Evolutionary conservation across 2,888 invertebrate genomes (phyloP), one percentile per base, ranked within the genome.

Genomic region (Podabrus alpinus): DNA sequence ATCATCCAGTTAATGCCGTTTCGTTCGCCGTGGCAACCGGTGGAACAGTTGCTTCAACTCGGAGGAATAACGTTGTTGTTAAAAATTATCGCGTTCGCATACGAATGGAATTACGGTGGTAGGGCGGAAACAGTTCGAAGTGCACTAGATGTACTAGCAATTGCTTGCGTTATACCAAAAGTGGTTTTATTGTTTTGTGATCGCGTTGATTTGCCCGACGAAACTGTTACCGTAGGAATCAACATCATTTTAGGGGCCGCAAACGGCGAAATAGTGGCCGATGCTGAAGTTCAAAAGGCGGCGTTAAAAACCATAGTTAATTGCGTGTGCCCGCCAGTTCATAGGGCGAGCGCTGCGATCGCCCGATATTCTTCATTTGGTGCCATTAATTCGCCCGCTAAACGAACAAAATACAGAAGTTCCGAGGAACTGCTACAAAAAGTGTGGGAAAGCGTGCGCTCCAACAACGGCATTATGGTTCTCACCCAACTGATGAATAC

Each of bases 381-480:
- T 3, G 84, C 83, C 1, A 80, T 79, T 9, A 82, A 80, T 87
- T 92, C n/a, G 85, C 90, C 78, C 88, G 91, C 84, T 90, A 92
- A 88, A 91, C 93, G 84, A 89, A 91, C 0, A 89, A 92, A 76
- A 87, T 89, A 87, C 84, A 94, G 89, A 86, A 92, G 90, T 77
- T 92, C 93, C 68, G 97, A 97, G 84, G 97, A 97, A 79, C 90
- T 97, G 3, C 93, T 98, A 77, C 94, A 94, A 85, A 95, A 94
- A 84, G 93, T 99, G 66, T 99, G 99, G 98, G 96, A 97, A 86
- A 95, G 95, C 80, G 94, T 98, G 0, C 89, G 98, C 77, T 93
- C 94, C 0, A 97, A 97, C 86, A 98, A 98, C 86, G 99, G 98
- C 1, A 98, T 99, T 72, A 98, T 99, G 94, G 96, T 96, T 67